These are phyloP conservation scores for Philotrypesis tridentata DNA, from an alignment of 1,140 invertebrate species.

Conservation along the genomic window DNA sequence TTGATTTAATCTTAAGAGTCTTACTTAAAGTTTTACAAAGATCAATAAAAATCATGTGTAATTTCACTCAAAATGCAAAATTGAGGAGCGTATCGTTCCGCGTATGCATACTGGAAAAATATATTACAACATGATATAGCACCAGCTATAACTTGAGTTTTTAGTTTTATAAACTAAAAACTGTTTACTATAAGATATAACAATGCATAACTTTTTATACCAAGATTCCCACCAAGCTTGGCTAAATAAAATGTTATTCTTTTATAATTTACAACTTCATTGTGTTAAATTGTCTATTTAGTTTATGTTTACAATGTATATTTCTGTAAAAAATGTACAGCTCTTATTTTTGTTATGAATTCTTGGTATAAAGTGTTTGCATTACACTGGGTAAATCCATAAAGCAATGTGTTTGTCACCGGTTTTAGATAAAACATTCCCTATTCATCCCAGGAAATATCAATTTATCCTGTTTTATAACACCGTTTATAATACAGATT, in stretches of 20 bases:
- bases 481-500: slow-evolving; percentile 50
- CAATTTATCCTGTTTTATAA: slow-evolving; percentile 42
- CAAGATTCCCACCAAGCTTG: slow-evolving; percentile 36
- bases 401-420: slow-evolving; percentile 46
- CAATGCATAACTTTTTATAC: slow-evolving; percentile 31
- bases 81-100: slow-evolving; percentile 40
- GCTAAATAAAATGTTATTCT: slow-evolving; percentile 33
- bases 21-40: slow-evolving; percentile 33
- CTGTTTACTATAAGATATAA: slow-evolving; percentile 39
- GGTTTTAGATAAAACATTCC: slow-evolving; percentile 46
- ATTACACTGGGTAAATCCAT: slow-evolving; percentile 31
- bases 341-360: slow-evolving; percentile 4
- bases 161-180: slow-evolving; percentile 51
- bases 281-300: slow-evolving; percentile 32
- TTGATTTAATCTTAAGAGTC: slow-evolving; percentile 20
- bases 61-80: slow-evolving; percentile 45
- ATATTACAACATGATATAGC: slow-evolving; percentile 51
- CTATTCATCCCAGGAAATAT: slow-evolving; percentile 37
- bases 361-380: slow-evolving; percentile 37
- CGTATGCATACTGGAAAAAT: slow-evolving; percentile 45
- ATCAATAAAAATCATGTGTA: slow-evolving; percentile 46
- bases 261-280: slow-evolving; percentile 35
- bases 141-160: slow-evolving; percentile 51
- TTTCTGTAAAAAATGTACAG: slow-evolving; percentile 51
- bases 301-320: slow-evolving; percentile 37